Conservation (phyloP, 2,113 vertebrate genomes). For the Leuciscus idus region DNA sequence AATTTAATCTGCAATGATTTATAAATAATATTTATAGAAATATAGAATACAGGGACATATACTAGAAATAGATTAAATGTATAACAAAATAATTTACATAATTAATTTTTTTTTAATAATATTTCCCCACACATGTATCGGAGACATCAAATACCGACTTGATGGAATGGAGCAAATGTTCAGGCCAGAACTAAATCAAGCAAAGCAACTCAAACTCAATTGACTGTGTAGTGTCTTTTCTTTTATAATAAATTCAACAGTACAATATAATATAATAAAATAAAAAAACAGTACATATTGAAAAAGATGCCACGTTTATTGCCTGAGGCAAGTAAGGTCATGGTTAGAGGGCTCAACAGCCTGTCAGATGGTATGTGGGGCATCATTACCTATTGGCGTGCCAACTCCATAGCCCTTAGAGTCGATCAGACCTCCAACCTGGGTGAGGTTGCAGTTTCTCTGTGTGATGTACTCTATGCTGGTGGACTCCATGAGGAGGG, state of each 20-base stretch:
- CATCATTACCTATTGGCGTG: slow-evolving; percentile 90
- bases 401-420: slow-evolving; percentile 99
- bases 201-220: neutral
- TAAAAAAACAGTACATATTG: neutral
- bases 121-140: neutral
- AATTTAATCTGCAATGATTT: too few relatives aligned
- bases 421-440: slow-evolving; percentile 96
- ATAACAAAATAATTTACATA: neutral
- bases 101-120: neutral
- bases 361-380: neutral
- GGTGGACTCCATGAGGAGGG: slow-evolving; percentile 97
- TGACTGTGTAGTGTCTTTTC: too few relatives aligned
- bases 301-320: neutral
- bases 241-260: neutral
- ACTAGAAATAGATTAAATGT: too few relatives aligned
- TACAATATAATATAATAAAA: too few relatives aligned
- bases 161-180: neutral
- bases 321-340: too few relatives aligned
- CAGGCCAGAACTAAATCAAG: neutral
- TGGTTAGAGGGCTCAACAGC: neutral
- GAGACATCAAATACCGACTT: neutral
- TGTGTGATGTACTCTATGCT: slow-evolving; percentile 97
- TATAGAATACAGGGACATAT: too few relatives aligned
- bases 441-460: slow-evolving; percentile 98
- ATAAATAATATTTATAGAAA: too few relatives aligned